Base-by-base conservation (phyloP, 2,888 invertebrate genomes). In the Keiferia lycopersicella region DNA sequence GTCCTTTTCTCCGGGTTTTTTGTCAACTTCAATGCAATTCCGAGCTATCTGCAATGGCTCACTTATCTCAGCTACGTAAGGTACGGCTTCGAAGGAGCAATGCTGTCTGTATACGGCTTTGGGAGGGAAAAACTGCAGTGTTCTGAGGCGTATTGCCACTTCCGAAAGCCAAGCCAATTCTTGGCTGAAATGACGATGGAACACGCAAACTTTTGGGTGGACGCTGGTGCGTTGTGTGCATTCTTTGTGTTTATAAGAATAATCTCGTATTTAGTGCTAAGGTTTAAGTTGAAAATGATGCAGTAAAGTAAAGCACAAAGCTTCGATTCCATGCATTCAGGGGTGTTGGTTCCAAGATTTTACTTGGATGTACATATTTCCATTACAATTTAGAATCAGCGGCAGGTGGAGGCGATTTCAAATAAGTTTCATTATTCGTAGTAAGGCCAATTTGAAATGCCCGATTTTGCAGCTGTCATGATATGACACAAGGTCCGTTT, bases 1-100 rank as follows among this genome's bases (percentile, higher is more conserved):
- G 95, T 98, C 58, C 93, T 98, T 38, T 98, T 98, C 90, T 97
- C 97, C 39, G 98, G 98, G 8, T 98, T 98, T 93, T 98, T 98
- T 87, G 97, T 98, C 59, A 97, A 96, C 83, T 95, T 98, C 84
- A 95, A 96, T 82, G 97, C 97, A 50, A 96, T 98, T 80, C 98
- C 98, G 2, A 93, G 93, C 63, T 98, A 98, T 82, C 91, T 98
- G 61, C 95, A 95, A 75, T 98, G 98, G 96, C 91, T 98, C 20
- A 96, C 98, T 1, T 98, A 98, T 83, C 92, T 96, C 34, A 98
- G 98, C 73, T 98, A 98, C 84, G 95, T 98, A 62, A 71, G 91
- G 16, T 98, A 98, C 80, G 96, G 97, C 39, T 98, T 98, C 86
- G 98, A 98, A 88, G 98, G 98, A 7, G 95, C 96, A 59, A 96